Conservation (phyloP, 2,888 invertebrate genomes). For the Teleogryllus oceanicus region DNA sequence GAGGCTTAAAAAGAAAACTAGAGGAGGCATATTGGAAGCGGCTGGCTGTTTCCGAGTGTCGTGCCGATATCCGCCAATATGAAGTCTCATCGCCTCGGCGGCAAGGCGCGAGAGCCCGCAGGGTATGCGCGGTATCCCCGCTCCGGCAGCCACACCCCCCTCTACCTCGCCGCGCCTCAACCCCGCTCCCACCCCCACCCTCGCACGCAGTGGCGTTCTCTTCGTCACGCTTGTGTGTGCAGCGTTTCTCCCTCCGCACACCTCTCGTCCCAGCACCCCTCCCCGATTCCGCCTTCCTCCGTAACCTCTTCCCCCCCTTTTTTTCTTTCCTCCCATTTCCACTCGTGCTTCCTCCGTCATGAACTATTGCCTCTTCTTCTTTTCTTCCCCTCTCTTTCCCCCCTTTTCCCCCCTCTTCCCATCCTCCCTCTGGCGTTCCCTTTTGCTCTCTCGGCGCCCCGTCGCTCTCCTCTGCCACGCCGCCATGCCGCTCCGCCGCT, state of each 20-base stretch:
- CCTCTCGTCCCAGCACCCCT: too few species aligned
- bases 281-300: neutral
- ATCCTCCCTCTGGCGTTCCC: neutral
- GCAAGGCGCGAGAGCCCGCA: slow-evolving; percentile 18
- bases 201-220: neutral
- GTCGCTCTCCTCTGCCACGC: neutral
- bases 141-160: neutral
- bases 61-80: slow-evolving; percentile 18
- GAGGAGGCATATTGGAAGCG: slow-evolving; percentile 18
- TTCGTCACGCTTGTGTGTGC: neutral
- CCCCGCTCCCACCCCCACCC: neutral
- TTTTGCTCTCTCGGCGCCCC: neutral
- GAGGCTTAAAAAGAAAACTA: neutral
- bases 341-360: neutral
- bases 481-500: neutral
- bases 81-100: neutral
- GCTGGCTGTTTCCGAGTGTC: slow-evolving; percentile 9
- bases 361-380: neutral
- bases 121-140: slow-evolving; percentile 18
- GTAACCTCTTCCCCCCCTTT: neutral
- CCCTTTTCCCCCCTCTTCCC: neutral
- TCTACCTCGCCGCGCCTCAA: neutral
- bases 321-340: neutral
- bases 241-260: too few species aligned
- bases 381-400: neutral